Base-by-base conservation (phyloP, 2,113 vertebrate species). In the Platanista minor region DNA sequence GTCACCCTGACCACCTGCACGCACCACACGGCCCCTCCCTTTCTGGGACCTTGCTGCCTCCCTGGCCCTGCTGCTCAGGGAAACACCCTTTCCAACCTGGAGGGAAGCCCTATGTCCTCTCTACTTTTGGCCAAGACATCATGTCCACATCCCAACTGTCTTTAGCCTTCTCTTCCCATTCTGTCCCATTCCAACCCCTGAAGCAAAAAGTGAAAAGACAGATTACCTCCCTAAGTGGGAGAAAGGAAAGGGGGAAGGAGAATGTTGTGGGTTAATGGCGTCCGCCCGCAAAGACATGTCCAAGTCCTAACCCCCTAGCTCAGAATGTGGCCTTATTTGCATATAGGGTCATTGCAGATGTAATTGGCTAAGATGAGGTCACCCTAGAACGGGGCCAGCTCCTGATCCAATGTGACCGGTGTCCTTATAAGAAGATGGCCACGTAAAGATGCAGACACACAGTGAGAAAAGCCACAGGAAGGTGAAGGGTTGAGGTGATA, bases 401-500 rank as follows among this genome's bases (percentile, higher is more conserved):
- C n/a, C 21, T 62, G 46, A 29, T n/a, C 72, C 57, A 29, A 13
- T 1, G 9, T 7, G 59, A 36, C 57, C 4, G 20, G 46, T n/a
- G 25, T 75, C 74, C 29, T n/a, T 23, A 20, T 27, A 49, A 87
- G 75, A 39, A 31, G 64, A 61, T 4, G 46, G 13, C 59, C 49
- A 0, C 3, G 13, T 15, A 20, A 33, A 41, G 64, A 57, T 3
- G 7, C 54, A 57, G 54, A 57, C 20, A 7, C 54, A 57, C 54
- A 57, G 54, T 21, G 54, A 57, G 54, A 57, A 57, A 57, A 57
- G 54, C 54, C 54, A 57, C 1, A 8, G 9, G 52, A 27, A 33
- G 12, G 3, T 1, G 21, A 15, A 41, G 61, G 52, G 2, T 2
- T 0, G 0, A 41, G 36, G 18, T 1, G 0, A 31, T 0, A 39